Evolutionary conservation across 2,888 invertebrate species (phyloP).

Genomic region (Macrosoma leucophasiata): DNA sequence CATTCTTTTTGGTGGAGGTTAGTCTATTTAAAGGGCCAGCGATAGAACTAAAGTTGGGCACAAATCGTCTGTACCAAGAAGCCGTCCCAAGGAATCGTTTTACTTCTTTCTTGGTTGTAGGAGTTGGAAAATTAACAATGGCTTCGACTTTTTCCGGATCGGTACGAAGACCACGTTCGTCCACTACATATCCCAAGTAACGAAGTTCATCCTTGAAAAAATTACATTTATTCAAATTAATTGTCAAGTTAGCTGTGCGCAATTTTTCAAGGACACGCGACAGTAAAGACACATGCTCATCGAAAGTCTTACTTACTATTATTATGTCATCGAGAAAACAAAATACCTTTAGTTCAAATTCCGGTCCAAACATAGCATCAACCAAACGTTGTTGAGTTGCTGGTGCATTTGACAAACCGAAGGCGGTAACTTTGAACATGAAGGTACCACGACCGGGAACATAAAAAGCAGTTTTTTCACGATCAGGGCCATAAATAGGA

Average conservation of each 20-base stretch:
- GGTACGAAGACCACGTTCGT: constrained; percentile 24
- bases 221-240: constrained; percentile 24
- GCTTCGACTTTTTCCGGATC: constrained; percentile 28
- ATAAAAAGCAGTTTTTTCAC: constrained; percentile 25
- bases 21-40: constrained; percentile 26
- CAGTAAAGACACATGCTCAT: constrained; percentile 22
- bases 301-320: constrained; percentile 19
- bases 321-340: no score
- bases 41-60: constrained; percentile 23
- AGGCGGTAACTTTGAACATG: constrained; percentile 14
- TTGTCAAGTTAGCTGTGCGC: constrained; percentile 20
- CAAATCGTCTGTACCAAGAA: constrained; percentile 26
- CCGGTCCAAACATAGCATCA: constrained; percentile 15
- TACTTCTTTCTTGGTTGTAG: constrained; percentile 20
- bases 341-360: constrained; percentile 24
- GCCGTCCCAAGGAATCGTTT: constrained; percentile 26
- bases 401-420: constrained; percentile 22
- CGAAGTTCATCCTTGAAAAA: constrained; percentile 25
- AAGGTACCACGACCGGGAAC: constrained; percentile 18
- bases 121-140: constrained; percentile 24
- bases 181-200: constrained; percentile 28
- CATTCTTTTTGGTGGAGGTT: constrained; percentile 23
- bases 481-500: constrained; percentile 11
- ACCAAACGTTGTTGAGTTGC: constrained; percentile 20
- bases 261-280: constrained; percentile 22